phyloP scores from a whole-genome alignment of 2,797 vertebrate species.

The Setipinna tenuifilis region DNA sequence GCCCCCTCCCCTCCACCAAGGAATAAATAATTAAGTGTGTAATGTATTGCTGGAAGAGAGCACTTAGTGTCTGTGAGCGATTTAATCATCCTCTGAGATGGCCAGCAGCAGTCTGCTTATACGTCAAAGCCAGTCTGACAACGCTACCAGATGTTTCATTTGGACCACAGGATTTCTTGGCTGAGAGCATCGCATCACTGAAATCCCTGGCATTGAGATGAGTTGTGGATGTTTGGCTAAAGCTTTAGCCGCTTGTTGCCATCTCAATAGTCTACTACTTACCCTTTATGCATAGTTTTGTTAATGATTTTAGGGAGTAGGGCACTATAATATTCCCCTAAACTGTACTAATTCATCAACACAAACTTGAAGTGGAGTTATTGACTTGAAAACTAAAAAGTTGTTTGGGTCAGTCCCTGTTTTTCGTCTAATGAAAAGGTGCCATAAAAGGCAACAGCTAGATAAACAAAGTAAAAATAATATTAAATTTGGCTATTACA shows the following conservation, averaged over 20 bases:
- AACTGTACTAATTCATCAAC: not conserved
- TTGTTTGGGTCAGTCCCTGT: not conserved
- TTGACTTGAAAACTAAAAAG: not conserved
- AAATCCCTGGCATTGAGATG: not conserved
- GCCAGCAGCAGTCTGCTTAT: slow-evolving; percentile 17
- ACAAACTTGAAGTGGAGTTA: not conserved
- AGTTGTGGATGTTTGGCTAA: not conserved
- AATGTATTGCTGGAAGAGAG: slow-evolving; percentile 54
- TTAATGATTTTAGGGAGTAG: too few relatives aligned
- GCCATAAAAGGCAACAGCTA: not conserved
- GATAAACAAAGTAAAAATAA: not conserved
- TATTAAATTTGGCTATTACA: too few relatives aligned
- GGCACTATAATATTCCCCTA: not conserved
- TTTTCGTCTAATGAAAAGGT: not conserved
- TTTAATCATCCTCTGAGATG: slow-evolving; percentile 55
- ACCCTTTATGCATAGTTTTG: too few relatives aligned
- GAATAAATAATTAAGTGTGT: slow-evolving; percentile 58
- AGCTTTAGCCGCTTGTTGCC: not conserved
- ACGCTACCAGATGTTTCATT: slow-evolving; percentile 31
- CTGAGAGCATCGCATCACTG: slow-evolving; percentile 32
- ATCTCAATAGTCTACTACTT: not conserved
- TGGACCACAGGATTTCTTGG: slow-evolving; percentile 36
- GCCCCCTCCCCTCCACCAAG: not conserved
- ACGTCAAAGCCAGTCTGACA: not conserved
- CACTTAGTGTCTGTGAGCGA: slow-evolving; percentile 58